A percentile compares a stretch with the other conserved stretches of the same genome.
Conservation (phyloP, 2,797 vertebrate species). For the Sebastes iracundus region DNA sequence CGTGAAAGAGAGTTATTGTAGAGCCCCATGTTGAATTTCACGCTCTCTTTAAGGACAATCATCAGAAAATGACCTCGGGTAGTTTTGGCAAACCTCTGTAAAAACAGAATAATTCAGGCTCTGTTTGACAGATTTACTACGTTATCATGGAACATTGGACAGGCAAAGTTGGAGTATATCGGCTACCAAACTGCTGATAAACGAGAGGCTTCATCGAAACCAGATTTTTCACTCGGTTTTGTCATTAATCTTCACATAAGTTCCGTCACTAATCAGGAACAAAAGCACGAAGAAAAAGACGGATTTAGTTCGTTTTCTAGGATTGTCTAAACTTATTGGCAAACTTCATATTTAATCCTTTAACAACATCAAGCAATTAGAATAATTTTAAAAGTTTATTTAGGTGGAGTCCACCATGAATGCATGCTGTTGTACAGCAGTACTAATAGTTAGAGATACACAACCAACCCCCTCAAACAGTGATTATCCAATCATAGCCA, state of each 20-base stretch:
- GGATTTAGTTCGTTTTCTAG: not conserved
- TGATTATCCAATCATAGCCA: not conserved
- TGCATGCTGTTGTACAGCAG: not conserved
- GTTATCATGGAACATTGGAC: constrained; percentile 29
- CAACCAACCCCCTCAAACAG: not conserved
- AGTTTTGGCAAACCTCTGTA: constrained; percentile 15
- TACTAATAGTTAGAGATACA: not conserved
- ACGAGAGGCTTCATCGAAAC: constrained; percentile 35
- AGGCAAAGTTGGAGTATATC: constrained; percentile 16
- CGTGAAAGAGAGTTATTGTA: not conserved
- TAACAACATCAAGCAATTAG: not conserved
- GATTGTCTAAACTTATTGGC: not conserved
- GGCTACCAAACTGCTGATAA: constrained; percentile 28
- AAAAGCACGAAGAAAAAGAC: not conserved
- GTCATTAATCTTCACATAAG: not conserved
- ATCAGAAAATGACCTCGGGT: not conserved
- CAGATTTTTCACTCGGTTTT: constrained; percentile 31
- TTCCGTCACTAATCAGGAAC: not conserved
- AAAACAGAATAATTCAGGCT: constrained; percentile 14
- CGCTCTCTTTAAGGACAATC: not conserved
- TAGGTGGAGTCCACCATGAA: not conserved
- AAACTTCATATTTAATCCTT: not conserved
- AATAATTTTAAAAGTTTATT: not conserved
- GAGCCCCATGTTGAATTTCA: not conserved
- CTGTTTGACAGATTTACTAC: constrained; percentile 43